Conservation (phyloP, 1,140 invertebrate genomes). For the Panagrolaimus sp. region DNA sequence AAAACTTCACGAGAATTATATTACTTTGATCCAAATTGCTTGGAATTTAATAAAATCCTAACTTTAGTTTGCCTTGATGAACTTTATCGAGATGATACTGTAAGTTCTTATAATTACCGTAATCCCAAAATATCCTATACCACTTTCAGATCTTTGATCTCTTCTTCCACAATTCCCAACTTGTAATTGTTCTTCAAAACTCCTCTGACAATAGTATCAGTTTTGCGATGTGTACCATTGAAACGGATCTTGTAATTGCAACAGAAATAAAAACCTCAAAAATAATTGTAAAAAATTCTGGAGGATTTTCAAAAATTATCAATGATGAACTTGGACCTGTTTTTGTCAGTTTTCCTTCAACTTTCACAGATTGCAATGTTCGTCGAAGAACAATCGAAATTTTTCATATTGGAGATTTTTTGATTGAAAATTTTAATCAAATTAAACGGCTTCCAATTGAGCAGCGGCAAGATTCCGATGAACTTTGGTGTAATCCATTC, state of each 20-base stretch:
- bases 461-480: neutral
- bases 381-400: neutral
- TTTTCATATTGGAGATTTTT: conserved; percentile 3
- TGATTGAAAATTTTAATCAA: neutral
- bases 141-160: neutral
- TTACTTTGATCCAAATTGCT: conserved; percentile 1
- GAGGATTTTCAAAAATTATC: neutral
- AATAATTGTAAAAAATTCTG: neutral
- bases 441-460: neutral
- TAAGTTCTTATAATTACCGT: neutral
- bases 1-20: conserved; percentile 1
- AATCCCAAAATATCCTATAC: neutral
- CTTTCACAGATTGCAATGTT: neutral
- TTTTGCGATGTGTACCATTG: neutral
- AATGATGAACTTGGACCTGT: conserved; percentile 1
- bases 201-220: neutral
- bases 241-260: neutral
- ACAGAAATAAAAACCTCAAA: neutral
- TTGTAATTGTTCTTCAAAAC: neutral
- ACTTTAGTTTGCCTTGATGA: neutral
- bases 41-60: neutral
- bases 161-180: neutral
- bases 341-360: neutral
- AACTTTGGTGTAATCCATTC: conserved; percentile 10
- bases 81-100: neutral